These are phyloP conservation scores for Enteromius treurensis DNA, from an alignment of 2,797 vertebrate species.

Conservation along the genomic window DNA sequence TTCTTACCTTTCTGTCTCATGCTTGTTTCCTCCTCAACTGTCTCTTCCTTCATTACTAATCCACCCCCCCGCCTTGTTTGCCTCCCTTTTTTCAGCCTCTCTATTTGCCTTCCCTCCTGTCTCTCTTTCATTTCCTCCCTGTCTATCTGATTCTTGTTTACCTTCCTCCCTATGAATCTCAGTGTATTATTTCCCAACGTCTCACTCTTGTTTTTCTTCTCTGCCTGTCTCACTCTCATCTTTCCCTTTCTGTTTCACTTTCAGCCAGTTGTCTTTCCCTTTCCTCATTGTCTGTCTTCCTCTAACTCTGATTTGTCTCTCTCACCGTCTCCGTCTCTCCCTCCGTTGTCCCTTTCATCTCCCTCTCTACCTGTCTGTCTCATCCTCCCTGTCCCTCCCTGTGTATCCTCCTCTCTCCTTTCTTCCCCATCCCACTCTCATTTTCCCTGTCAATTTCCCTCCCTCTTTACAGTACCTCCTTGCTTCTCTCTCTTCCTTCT, in stretches of 20 bases:
- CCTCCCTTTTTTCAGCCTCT: background rate
- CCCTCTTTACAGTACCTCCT: slow-evolving; percentile 11
- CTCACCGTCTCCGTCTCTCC: slow-evolving; percentile 10
- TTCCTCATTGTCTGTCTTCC: background rate
- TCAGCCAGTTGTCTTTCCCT: background rate
- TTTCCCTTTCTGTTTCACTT: background rate
- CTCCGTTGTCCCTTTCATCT: background rate
- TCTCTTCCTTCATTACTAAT: background rate
- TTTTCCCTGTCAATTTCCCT: slow-evolving; percentile 19
- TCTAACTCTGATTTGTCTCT: background rate
- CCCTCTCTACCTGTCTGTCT: background rate
- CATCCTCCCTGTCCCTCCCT: background rate
- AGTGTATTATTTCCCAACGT: background rate
- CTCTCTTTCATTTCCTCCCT: background rate
- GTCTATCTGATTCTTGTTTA: background rate
- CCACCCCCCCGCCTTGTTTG: background rate
- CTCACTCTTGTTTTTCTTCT: background rate
- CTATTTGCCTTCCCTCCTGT: background rate
- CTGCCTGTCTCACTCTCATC: background rate
- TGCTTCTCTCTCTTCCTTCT: slow-evolving; percentile 17
- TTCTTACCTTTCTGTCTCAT: background rate
- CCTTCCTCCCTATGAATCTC: background rate
- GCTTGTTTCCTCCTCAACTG: background rate
- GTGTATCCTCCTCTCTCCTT: slow-evolving; percentile 20
- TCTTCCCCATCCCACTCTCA: slow-evolving; percentile 12